Evolutionary conservation across 2,113 vertebrate genomes (phyloP), one percentile per base, ranked within the genome.

Genomic region (Heliornis fulica): DNA sequence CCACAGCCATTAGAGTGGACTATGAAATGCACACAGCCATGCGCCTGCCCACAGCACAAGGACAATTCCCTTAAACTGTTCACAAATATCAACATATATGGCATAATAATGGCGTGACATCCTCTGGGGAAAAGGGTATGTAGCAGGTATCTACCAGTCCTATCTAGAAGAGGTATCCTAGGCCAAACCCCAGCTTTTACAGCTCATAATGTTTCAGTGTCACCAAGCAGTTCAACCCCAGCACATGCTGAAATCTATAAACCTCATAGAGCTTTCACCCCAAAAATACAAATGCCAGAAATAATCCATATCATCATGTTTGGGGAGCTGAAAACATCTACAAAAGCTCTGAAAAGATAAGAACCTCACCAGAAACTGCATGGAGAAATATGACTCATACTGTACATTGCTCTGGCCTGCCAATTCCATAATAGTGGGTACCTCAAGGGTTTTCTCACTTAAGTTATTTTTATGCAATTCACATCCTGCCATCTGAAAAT

Each of bases 401-500:
- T 13, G 38, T 50, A 22, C 11, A 19, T 91, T 93, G 76, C 91
- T 95, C 53, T 48, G 66, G 48, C 57, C 74, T 86, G 41, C 66
- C 86, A 85, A 91, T 96, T 94, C 28, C 23, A 96, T 94, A 72
- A 40, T 2, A 40, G 45, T 84, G 40, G 20, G 19, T 61, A 80
- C 80, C 12, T 36, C 9, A 28, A 22, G 28, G 75, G 31, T 56
- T 83, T 69, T 83, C 31, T 60, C 41, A 69, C 19, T 45, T 36
- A 76, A 76, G 15, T 12, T 84, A 41, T 94, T 94, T 90, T 89
- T 78, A 91, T 60, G 34, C 36, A 92, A 86, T 95, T 95, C 50
- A 72, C 28, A 83, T 65, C 20, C 32, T 77, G 40, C 38, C 61
- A 86, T 91, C 59, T 92, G 56, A 96, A 97, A 97, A 93, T 36